Base-by-base conservation (phyloP, 2,797 vertebrate species). In the Sebastes reedi region DNA sequence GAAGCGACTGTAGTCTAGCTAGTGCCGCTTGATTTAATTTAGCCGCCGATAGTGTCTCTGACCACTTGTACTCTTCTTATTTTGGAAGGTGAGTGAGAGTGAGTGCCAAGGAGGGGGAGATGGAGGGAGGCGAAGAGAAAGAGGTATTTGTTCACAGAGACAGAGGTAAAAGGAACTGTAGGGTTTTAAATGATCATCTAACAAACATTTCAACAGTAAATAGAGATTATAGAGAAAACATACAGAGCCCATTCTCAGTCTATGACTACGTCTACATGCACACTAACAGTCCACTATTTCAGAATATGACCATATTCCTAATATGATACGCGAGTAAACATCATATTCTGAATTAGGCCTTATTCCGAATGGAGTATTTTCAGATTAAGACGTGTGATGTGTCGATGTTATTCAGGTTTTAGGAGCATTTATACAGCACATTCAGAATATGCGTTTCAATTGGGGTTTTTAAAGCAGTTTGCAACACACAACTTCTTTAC, bases 21-120 rank as follows among this genome's bases (percentile, higher is more conserved):
- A 77, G 86, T 69, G 85, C 81, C 10, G 72, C 89, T 94, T 95
- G 93, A 96, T 96, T 95, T 95, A 95, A 96, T 95, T 96, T 95
- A 94, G 88, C 89, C 71, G 67, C 85, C 88, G 92, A 96, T 94
- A 93, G 91, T 85, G 93, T 92, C 90, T 91, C 89, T 55, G 91
- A 90, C 92, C 93, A 94, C 94, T 95, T 92, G 92, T 80, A 81
- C 87, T 88, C 90, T 82, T 85, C 91, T 92, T 90, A 92, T 94
- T 94, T 92, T 86, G 86, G 90, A 77, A 81, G 79, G 82, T 85
- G 83, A 92, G 87, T 68, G 81, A 87, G 90, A 81, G 82, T 50
- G 80, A 84, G 81, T 11, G 82, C 67, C 56, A 22, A 42, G 77
- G 52, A 65, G 82, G 73, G 64, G 27, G 83, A 77, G 75, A 81